Conservation (phyloP, 2,113 vertebrate species). For the Nansenia antarctica region DNA sequence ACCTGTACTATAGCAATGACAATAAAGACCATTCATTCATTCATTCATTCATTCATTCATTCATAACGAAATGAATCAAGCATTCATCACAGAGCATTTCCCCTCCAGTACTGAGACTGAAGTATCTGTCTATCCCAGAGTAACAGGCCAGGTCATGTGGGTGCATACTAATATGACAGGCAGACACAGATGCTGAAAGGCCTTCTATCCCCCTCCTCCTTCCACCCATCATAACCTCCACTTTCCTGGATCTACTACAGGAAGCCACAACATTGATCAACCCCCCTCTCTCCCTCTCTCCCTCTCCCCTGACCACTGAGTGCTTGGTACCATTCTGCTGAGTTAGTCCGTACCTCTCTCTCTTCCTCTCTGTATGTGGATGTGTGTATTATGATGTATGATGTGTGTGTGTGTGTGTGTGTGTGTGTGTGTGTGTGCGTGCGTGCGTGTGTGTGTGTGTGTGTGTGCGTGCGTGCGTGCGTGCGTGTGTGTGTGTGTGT, state of each 20-base stretch:
- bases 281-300: slow-evolving; percentile 15
- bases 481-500: background rate
- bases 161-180: slow-evolving; percentile 19
- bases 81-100: slow-evolving; percentile 41
- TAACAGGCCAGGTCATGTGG: background rate
- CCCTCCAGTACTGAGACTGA: slow-evolving; percentile 16
- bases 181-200: background rate
- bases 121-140: background rate
- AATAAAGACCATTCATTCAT: too few relatives aligned
- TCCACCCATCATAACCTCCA: slow-evolving; percentile 18
- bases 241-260: background rate
- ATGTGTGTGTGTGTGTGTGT: background rate
- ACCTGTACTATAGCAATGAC: too few relatives aligned
- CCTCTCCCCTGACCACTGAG: slow-evolving; percentile 3
- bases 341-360: background rate
- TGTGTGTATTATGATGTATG: too few relatives aligned
- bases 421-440: slow-evolving; percentile 11
- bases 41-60: too few relatives aligned
- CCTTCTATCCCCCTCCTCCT: slow-evolving; percentile 8
- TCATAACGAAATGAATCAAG: background rate
- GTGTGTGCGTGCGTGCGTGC: background rate
- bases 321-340: background rate
- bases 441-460: background rate
- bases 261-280: slow-evolving; percentile 18
- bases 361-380: background rate